Evolutionary conservation across 2,888 invertebrate genomes (phyloP).

Genomic region (Zhuqinia jingwanae): DNA sequence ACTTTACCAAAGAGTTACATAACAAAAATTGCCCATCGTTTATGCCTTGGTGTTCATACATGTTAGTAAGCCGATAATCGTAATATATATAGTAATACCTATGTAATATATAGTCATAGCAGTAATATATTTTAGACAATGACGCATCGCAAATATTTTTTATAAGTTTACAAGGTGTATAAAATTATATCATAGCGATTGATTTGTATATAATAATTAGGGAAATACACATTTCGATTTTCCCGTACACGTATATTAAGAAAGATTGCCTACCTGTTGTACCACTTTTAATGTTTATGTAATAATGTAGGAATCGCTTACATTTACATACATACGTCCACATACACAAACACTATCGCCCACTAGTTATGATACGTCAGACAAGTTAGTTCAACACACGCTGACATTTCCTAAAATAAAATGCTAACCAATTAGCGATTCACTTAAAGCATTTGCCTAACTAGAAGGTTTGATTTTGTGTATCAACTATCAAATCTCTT

Average conservation of each 20-base stretch:
- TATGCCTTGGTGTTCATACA: neutral
- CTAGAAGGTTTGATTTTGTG: too few species aligned
- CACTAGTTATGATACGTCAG: neutral
- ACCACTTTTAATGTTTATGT: conserved; percentile 42
- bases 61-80: conserved; percentile 32
- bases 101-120: neutral
- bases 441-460: neutral
- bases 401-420: conserved; percentile 11
- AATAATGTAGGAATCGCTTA: conserved; percentile 17
- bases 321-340: neutral
- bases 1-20: neutral
- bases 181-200: conserved; percentile 63
- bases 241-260: conserved; percentile 40
- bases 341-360: neutral
- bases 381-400: neutral
- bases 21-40: neutral
- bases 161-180: conserved; percentile 65
- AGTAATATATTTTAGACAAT: conserved; percentile 8
- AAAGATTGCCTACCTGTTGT: conserved; percentile 69
- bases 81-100: too few species aligned
- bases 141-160: conserved; percentile 48
- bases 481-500: too few species aligned
- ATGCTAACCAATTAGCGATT: neutral
- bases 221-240: conserved; percentile 70
- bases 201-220: conserved; percentile 42